Percentiles rank a stretch among this genome's conserved stretches.
Evolutionary conservation across 2,113 vertebrate species (phyloP).

Genomic region (Hypomesus transpacificus): DNA sequence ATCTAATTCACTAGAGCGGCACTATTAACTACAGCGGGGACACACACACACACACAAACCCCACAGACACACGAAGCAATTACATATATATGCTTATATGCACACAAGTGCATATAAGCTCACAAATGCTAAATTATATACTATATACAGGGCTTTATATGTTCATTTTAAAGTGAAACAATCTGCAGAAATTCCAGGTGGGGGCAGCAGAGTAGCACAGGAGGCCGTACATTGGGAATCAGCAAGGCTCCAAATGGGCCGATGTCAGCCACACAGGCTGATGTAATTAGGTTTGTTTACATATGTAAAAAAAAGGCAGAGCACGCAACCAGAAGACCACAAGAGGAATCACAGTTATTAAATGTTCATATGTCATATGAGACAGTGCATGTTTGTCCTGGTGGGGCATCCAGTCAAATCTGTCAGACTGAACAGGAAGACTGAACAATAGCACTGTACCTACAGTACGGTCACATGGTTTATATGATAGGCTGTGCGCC

Average conservation of each 20-base stretch:
- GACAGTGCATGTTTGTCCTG: too few relatives aligned
- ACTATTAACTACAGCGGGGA: background rate
- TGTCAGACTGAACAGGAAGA: slow-evolving; percentile 8
- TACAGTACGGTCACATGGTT: background rate
- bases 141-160: background rate
- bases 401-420: background rate
- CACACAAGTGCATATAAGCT: background rate
- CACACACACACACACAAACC: background rate
- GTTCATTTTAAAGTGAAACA: slow-evolving; percentile 8
- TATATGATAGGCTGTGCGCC: background rate
- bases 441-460: background rate
- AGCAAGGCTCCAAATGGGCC: slow-evolving; percentile 8
- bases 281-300: too few relatives aligned
- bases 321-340: too few relatives aligned
- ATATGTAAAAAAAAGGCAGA: too few relatives aligned
- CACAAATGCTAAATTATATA: background rate
- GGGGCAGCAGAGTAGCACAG: slow-evolving; percentile 61
- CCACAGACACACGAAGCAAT: background rate
- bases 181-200: slow-evolving; percentile 40
- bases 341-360: too few relatives aligned
- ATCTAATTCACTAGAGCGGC: slow-evolving; percentile 23
- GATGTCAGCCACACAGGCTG: slow-evolving; percentile 9
- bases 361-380: too few relatives aligned
- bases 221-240: slow-evolving; percentile 6
- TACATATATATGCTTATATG: background rate